A percentile compares a stretch with the other conserved stretches of the same genome.
phyloP scores from a whole-genome alignment of 2,113 vertebrate species.

The Probosciger aterrimus region DNA sequence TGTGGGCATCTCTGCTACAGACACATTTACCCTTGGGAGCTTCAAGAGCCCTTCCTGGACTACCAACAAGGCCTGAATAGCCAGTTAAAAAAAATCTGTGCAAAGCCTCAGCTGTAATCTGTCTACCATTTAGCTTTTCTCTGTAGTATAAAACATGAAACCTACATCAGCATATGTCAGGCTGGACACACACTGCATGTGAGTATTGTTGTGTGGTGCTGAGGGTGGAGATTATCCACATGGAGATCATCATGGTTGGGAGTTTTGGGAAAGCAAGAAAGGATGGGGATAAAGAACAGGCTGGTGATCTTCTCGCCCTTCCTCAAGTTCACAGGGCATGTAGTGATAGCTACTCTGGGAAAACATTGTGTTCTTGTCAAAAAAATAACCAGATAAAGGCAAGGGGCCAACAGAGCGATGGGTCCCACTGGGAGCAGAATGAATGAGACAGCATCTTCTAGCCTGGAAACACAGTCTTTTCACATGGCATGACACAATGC shows the following conservation, averaged over 20 bases:
- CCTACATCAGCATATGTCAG: not conserved
- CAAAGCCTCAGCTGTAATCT: not conserved
- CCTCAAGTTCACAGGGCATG: not conserved
- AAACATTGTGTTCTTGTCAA: not conserved
- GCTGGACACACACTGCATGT: not conserved
- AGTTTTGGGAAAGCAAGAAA: not conserved
- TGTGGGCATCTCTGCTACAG: not conserved
- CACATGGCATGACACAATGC: rapidly evolving
- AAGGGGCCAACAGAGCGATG: not conserved
- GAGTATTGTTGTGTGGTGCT: not conserved
- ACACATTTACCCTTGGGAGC: not conserved
- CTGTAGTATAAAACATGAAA: not conserved
- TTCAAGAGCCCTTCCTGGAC: not conserved
- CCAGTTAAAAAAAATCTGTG: not conserved
- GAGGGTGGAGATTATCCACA: not conserved
- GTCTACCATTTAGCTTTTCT: not conserved
- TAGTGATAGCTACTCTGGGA: not conserved
- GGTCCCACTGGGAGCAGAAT: not conserved
- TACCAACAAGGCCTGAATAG: not conserved
- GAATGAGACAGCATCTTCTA: not conserved
- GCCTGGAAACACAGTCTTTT: not conserved
- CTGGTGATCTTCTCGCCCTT: not conserved
- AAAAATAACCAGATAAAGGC: not conserved
- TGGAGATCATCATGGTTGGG: rapidly evolving
- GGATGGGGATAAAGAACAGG: not conserved